Evolutionary conservation across 2,888 invertebrate species (phyloP).

Genomic region (Acleris literana): DNA sequence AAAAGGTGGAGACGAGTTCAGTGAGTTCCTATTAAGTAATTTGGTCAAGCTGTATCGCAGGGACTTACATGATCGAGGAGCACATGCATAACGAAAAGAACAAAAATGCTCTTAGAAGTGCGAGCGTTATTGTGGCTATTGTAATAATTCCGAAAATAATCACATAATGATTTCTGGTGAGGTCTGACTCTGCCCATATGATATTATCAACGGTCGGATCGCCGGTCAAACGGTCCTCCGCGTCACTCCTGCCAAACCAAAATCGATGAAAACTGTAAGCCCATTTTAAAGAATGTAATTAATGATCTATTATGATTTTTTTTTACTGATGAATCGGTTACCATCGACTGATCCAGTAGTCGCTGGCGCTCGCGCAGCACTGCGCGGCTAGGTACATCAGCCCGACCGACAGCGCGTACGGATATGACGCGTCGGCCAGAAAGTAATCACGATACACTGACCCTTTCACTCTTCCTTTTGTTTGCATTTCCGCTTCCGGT

Average conservation of each 20-base stretch:
- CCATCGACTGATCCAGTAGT: constrained; percentile 77
- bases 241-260: constrained; percentile 60
- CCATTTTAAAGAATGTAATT: neutral
- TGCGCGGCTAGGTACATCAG: constrained; percentile 83
- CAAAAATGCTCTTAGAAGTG: constrained; percentile 84
- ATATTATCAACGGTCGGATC: constrained; percentile 66
- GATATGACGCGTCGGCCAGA: constrained; percentile 60
- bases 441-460: constrained; percentile 74
- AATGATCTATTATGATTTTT: neutral
- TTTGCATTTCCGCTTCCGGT: constrained; percentile 66
- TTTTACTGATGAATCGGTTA: constrained; percentile 41
- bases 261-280: neutral
- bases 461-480: constrained; percentile 64
- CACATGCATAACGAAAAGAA: constrained; percentile 87
- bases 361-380: constrained; percentile 71
- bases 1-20: neutral
- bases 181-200: constrained; percentile 66
- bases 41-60: neutral
- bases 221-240: constrained; percentile 71
- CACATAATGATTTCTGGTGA: constrained; percentile 62
- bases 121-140: constrained; percentile 81
- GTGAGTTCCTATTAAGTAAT: neutral
- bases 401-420: constrained; percentile 56
- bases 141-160: constrained; percentile 84
- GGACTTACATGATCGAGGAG: constrained; percentile 82